A percentile compares a stretch with the other conserved stretches of the same genome.
Conservation (phyloP, 2,797 vertebrate genomes). For the Tragopan temminckii region DNA sequence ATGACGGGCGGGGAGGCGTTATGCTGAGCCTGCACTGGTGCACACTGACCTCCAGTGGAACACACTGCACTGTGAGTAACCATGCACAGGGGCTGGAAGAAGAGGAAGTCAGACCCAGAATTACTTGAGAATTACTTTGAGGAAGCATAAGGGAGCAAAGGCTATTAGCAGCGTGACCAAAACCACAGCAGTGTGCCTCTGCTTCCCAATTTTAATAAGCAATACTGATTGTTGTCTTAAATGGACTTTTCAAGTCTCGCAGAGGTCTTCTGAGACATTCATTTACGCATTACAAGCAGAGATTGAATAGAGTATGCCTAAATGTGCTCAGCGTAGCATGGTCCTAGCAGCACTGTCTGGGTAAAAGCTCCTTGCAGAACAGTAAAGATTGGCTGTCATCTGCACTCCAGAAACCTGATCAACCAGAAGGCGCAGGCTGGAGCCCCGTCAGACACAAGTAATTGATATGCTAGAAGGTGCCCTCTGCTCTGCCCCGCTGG, state of each 20-base stretch:
- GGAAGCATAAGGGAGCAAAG: background rate
- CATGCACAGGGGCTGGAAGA: background rate
- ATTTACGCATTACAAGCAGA: background rate
- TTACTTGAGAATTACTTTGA: background rate
- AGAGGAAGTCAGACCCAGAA: fast-evolving
- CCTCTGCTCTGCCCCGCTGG: background rate
- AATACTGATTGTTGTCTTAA: background rate
- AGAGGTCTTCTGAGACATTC: background rate
- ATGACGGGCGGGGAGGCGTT: background rate
- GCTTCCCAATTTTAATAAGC: background rate
- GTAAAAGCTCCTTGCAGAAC: background rate
- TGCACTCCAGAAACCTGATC: background rate
- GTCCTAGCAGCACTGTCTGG: background rate
- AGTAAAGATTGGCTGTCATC: background rate
- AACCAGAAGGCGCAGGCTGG: background rate
- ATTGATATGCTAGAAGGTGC: fast-evolving
- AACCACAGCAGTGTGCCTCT: background rate
- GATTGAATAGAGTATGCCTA: background rate
- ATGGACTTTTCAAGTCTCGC: background rate
- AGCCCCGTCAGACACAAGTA: background rate
- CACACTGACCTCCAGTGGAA: conserved; percentile 4
- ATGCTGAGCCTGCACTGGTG: fast-evolving
- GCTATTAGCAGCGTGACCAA: background rate
- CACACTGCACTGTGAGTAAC: fast-evolving
- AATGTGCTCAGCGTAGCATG: fast-evolving